These are phyloP conservation scores for Halcyon smyrnensis DNA, from an alignment of 2,797 vertebrate species.

Conservation along the genomic window DNA sequence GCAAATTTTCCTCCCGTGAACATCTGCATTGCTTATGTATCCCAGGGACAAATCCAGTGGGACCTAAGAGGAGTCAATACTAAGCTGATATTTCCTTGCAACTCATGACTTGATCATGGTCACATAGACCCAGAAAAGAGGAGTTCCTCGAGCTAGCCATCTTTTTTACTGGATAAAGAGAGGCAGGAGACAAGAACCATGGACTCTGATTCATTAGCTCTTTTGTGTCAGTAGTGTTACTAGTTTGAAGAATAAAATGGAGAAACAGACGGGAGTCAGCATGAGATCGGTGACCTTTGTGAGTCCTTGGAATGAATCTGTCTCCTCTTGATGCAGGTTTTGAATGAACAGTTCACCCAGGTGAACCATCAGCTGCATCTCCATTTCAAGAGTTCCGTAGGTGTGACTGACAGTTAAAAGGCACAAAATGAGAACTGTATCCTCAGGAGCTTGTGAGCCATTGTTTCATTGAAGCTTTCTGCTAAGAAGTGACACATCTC, in stretches of 20 bases:
- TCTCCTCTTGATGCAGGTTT: not conserved
- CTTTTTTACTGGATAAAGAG: not conserved
- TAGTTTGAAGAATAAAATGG: not conserved
- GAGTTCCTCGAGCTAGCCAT: not conserved
- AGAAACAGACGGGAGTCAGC: not conserved
- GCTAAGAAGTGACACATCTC: not conserved
- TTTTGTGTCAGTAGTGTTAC: not conserved
- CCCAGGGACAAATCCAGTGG: not conserved
- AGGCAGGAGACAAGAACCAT: not conserved
- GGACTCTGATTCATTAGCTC: not conserved
- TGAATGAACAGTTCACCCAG: not conserved
- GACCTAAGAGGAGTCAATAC: not conserved
- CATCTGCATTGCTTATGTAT: not conserved
- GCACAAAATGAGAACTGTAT: not conserved
- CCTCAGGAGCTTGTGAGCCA: not conserved
- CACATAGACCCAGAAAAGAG: not conserved
- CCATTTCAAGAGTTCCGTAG: not conserved
- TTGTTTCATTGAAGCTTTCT: not conserved
- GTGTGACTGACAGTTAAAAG: constrained; percentile 4
- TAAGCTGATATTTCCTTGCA: not conserved
- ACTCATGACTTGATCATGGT: not conserved
- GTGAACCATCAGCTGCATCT: not conserved
- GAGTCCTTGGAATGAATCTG: not conserved
- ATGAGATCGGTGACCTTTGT: not conserved
- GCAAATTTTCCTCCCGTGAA: not conserved